phyloP scores from a whole-genome alignment of 2,888 invertebrate species.

The Zaprionus obscuricornis region DNA sequence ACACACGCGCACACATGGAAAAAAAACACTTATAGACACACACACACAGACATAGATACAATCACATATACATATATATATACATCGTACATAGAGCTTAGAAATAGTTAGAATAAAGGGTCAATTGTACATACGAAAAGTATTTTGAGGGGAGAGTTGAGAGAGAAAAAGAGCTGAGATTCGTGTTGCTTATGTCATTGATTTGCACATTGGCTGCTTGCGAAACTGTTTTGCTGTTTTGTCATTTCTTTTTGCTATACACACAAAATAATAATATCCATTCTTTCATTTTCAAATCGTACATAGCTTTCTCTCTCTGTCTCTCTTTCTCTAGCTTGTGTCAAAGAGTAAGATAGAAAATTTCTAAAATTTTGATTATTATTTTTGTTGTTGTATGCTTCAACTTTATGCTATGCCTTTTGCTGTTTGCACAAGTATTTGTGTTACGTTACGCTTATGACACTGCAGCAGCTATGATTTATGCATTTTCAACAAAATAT shows the following conservation, averaged over 20 bases:
- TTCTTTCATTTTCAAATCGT: constrained; percentile 53
- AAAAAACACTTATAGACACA: too few species aligned
- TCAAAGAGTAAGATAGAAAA: too few species aligned
- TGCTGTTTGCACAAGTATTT: too few species aligned
- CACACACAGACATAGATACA: not conserved
- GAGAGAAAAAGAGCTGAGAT: not conserved
- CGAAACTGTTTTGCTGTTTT: not conserved
- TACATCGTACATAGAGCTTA: too few species aligned
- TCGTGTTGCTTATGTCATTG: constrained; percentile 44
- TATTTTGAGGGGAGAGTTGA: too few species aligned
- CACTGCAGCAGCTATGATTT: constrained; percentile 70
- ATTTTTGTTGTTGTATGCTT: constrained; percentile 7
- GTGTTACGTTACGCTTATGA: constrained; percentile 61
- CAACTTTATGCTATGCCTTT: not conserved
- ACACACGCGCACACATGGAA: not conserved
- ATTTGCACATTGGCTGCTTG: constrained; percentile 52
- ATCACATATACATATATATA: too few species aligned
- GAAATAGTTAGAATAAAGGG: too few species aligned
- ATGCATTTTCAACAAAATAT: constrained; percentile 68
- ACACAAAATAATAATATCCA: constrained; percentile 74
- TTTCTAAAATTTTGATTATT: too few species aligned
- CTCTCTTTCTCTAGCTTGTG: too few species aligned
- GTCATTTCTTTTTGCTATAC: constrained; percentile 55
- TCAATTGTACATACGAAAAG: too few species aligned
- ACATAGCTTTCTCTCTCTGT: too few species aligned